Evolutionary conservation across 2,797 vertebrate genomes (phyloP), one percentile per base, ranked within the genome.

Genomic region (Sparus aurata): DNA sequence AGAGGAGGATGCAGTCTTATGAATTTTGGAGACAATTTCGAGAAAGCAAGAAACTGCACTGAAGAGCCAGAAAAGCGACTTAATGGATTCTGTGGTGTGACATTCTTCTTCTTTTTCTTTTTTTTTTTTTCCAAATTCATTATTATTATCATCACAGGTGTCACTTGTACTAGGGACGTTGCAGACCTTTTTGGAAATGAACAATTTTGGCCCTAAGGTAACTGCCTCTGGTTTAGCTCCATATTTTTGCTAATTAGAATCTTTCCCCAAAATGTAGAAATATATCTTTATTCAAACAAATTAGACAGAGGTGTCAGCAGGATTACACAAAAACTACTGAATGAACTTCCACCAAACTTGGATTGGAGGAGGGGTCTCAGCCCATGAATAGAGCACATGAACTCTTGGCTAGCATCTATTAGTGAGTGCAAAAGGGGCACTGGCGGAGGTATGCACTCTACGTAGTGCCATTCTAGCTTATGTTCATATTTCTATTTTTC

Each of bases 21-120:
- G 62, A 53, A 76, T 86, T 77, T 68, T 72, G n/a, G 53, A 73
- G 55, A 69, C 38, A 75, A 55, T 65, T 78, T 49, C 17, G 20
- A 38, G 22, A 30, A 20, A 41, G 27, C 6, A 57, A 23, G 27
- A 83, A 41, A 41, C 7, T 15, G 16, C 18, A 65, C 27, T 49
- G 13, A 38, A 11, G 38, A 38, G 38, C 38, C 38, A 38, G 38
- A 38, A 38, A 38, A 38, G 10, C 38, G 10, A 11, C 38, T 38
- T 38, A 38, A 38, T 38, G 38, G 38, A 38, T 38, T 38, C 22
- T 55, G 57, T 65, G 4, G 67, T 7, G 9, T 17, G 13, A 52
- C 49, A 38, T 43, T 54, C 9, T 54, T 27, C n/a, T 25, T 50
- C 30, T 16, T 7, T 22, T 18, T n/a, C n/a, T n/a, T n/a, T 58